Conservation (phyloP, 2,888 invertebrate species). For the Drosophila mettleri region DNA sequence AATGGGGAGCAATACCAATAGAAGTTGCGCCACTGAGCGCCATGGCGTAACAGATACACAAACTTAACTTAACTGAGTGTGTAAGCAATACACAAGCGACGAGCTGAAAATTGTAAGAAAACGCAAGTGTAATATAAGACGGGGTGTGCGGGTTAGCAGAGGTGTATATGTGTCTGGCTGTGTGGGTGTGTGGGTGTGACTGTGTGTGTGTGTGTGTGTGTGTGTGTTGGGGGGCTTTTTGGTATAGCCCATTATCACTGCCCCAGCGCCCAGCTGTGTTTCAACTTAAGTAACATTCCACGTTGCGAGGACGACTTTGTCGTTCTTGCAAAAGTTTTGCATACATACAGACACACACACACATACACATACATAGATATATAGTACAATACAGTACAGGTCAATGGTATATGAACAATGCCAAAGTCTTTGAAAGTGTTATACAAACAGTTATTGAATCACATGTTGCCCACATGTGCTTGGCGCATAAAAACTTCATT, state of each 20-base stretch:
- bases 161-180: no score
- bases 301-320: slow-evolving; percentile 53
- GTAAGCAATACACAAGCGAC: slow-evolving; percentile 68
- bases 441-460: slow-evolving; percentile 14
- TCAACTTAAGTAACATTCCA: slow-evolving; percentile 74
- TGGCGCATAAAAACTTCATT: not conserved
- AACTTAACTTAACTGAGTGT: slow-evolving; percentile 77
- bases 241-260: slow-evolving; percentile 64
- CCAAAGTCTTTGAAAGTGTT: slow-evolving; percentile 26
- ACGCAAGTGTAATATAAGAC: slow-evolving; percentile 60
- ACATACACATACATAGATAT: slow-evolving; percentile 2
- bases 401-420: slow-evolving; percentile 50
- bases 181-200: not conserved
- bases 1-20: slow-evolving; percentile 61
- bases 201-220: slow-evolving; percentile 10
- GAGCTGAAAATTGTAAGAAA: slow-evolving; percentile 66
- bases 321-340: slow-evolving; percentile 36
- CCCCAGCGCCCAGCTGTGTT: slow-evolving; percentile 67
- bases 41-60: slow-evolving; percentile 74
- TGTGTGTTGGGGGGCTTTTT: slow-evolving; percentile 14
- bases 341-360: slow-evolving; percentile 26
- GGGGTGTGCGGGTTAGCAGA: slow-evolving; percentile 2
- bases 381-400: slow-evolving; percentile 36
- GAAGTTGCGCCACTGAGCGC: slow-evolving; percentile 51
- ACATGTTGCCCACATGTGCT: slow-evolving; percentile 7